Base-by-base conservation (phyloP, 53 echinoderm and acorn worm genomes). In the Luidia sarsii region DNA sequence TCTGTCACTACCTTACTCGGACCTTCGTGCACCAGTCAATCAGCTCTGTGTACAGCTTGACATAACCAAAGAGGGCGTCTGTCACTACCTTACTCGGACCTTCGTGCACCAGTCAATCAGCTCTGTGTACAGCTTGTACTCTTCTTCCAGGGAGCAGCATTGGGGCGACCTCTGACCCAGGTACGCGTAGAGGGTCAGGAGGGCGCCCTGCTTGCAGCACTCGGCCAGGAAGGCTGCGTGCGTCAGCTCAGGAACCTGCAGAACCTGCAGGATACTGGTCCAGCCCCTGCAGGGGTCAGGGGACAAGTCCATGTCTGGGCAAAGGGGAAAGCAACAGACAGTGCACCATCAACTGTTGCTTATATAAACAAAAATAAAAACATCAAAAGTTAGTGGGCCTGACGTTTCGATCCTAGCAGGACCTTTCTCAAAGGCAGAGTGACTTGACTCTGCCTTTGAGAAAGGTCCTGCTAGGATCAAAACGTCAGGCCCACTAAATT, bases 161-260 rank as follows among this genome's bases (percentile, higher is more conserved):
- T 45, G 57, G 7, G 97, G 89, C 27, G 94, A 84, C 60, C 80
- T 82, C 48, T 96, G 97, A 28, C 84, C 43, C 11, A 93, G 64
- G 75, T 96, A 96, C 7, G 91, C 93, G 75, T 82, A 96, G 48
- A 96, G 75, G 13, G 93, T 96, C 57, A 96, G 82, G 68, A 84
- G 88, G 33, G 88, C 68, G 11, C 93, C 90, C 22, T 71, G 59
- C 79, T 89, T 87, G 48, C 81, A 43, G 18, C 97, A 89, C 55
- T 93, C 93, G 25, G 19, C 75, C 6, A 96, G 72, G 84, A 96
- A 96, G 70, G 90, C 91, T 54, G 93, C 73, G 59, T 90, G 93
- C 50, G 97, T 90, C 19, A 96, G 91, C 70, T 96, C 91, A n/a
- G 97, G 97, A 4, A 96, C 79, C 43, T 93, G 86, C 19, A 96